Percentiles rank a stretch among this genome's conserved stretches.
phyloP scores from a whole-genome alignment of 1,140 invertebrate genomes.

The Procambarus clarkii region DNA sequence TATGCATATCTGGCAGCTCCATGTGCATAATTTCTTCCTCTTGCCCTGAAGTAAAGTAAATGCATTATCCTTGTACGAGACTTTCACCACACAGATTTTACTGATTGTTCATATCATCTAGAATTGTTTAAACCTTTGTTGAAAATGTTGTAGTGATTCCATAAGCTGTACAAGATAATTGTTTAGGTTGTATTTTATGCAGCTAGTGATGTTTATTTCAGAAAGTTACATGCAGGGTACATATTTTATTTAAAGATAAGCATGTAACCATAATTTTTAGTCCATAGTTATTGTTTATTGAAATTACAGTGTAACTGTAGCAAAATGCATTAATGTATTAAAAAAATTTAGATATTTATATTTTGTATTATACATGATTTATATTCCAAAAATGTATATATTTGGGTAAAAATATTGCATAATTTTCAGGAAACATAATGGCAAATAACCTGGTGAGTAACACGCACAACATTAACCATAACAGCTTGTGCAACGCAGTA shows the following conservation, averaged over 20 bases:
- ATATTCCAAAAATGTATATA: background rate
- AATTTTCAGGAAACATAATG: background rate
- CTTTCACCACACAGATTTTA: background rate
- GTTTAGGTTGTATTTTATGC: background rate
- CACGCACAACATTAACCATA: background rate
- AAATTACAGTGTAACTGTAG: background rate
- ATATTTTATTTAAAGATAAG: background rate
- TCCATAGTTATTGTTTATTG: background rate
- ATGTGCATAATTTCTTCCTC: background rate
- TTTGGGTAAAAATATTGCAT: background rate
- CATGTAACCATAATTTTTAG: background rate
- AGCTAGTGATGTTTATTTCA: background rate
- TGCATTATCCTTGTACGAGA: background rate
- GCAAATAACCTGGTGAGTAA: background rate
- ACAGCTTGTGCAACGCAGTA: background rate
- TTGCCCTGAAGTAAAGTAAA: background rate
- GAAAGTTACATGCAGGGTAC: background rate
- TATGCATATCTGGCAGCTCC: background rate
- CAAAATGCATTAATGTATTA: background rate
- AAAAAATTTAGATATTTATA: background rate
- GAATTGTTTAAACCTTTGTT: background rate
- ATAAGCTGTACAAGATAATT: background rate
- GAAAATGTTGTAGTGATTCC: background rate
- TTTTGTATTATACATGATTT: too few species aligned
- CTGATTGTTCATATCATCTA: background rate